phyloP scores from a whole-genome alignment of 2,797 vertebrate genomes.

The Masticophis lateralis region DNA sequence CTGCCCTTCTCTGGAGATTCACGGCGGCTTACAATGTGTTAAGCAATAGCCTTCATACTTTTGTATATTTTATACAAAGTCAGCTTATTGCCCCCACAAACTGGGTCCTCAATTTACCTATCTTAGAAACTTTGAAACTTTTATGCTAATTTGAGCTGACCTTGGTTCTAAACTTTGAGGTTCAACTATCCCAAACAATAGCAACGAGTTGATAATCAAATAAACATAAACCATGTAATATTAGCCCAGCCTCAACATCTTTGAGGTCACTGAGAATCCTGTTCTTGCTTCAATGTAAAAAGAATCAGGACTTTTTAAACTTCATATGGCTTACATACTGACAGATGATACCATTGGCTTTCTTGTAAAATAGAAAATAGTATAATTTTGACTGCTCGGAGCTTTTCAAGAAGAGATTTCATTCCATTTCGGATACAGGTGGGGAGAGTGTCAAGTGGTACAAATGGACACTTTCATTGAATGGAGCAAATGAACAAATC shows the following conservation, averaged over 20 bases:
- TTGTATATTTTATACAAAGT: too few relatives aligned
- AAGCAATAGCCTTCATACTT: too few relatives aligned
- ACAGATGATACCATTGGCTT: neutral
- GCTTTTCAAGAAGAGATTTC: neutral
- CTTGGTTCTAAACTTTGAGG: conserved; percentile 45
- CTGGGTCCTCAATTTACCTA: too few relatives aligned
- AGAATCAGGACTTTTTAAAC: conserved; percentile 19
- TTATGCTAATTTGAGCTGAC: conserved; percentile 53
- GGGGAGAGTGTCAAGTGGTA: neutral
- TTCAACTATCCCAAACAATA: conserved; percentile 55
- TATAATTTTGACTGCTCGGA: neutral
- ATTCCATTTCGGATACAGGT: neutral
- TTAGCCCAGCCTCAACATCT: conserved; percentile 16
- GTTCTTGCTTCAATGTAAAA: conserved; percentile 36
- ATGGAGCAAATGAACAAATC: neutral
- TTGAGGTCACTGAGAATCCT: conserved; percentile 39
- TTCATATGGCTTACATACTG: neutral
- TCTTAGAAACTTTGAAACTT: conserved; percentile 44
- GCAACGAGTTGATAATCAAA: conserved; percentile 52
- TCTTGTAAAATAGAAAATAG: neutral
- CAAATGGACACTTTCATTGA: neutral
- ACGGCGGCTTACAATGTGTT: too few relatives aligned
- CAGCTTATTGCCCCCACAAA: too few relatives aligned
- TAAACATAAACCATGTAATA: conserved; percentile 41
- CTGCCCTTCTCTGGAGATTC: too few relatives aligned